Evolutionary conservation across 1,140 invertebrate genomes (phyloP), one percentile per base, ranked within the genome.

Genomic region (Scylla paramamosain): DNA sequence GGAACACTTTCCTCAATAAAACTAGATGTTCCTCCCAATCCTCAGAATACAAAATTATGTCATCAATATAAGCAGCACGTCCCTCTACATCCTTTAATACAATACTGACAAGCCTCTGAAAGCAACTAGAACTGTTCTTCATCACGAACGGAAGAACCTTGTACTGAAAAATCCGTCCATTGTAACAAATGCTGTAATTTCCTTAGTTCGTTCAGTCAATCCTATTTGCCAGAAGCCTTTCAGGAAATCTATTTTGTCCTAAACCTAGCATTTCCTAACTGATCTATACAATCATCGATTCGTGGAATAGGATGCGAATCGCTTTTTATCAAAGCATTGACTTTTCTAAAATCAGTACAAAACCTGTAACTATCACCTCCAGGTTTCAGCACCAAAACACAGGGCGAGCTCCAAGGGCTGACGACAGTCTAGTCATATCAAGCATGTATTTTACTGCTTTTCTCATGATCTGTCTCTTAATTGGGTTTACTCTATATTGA

Each of bases 171-270:
- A 46, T 12, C 29, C 7, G 16, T 90, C 39, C 28, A 46, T 12
- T 12, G 88, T 90, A 12, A 90, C 88, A 90, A 90, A 32, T 90
- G 88, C 32, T 29, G 32, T 45, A 32, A 90, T 39, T 7, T 29
- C 88, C 28, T 90, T 90, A 31, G 28, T 45, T 8, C 88, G 32
- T 45, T 90, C 88, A 31, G 28, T 90, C 10, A 90, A 31, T 90
- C 20, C 20, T 29, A 91, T 45, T 46, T 91, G 29, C 28, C 39
- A 91, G 28, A 12, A 91, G 32, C 89, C 52, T 31, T 92, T 59
- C 45, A 92, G 29, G 52, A 92, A 67, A 92, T 67, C 46, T 25
- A 92, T 45, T 92, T 92, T 7, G 16, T 92, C 7, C 52, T 31
- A 46, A 10, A 91, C 39, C 16, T 91, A 16, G 89, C 89, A 39